Conservation (phyloP, 2,113 vertebrate genomes). For the Empidonax alnorum region DNA sequence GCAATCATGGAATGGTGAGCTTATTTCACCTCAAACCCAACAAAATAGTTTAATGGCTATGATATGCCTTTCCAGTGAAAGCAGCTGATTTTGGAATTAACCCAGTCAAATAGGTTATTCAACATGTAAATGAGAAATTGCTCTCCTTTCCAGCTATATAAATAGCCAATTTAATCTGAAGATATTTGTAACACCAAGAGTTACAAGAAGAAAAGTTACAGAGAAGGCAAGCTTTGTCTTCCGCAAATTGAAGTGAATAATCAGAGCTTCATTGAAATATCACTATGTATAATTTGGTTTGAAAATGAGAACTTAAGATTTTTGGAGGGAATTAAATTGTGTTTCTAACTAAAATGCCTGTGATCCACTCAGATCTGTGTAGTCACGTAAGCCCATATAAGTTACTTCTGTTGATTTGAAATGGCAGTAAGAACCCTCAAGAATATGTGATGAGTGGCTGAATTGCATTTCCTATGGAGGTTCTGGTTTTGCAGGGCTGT, state of each 20-base stretch:
- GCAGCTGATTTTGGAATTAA: neutral
- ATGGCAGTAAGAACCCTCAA: neutral
- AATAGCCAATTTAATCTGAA: conserved; percentile 10
- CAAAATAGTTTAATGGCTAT: neutral
- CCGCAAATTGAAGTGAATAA: conserved; percentile 15
- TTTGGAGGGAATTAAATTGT: neutral
- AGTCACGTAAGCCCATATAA: neutral
- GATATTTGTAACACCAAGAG: neutral
- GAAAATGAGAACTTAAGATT: neutral
- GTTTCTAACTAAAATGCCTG: neutral
- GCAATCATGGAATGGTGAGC: neutral
- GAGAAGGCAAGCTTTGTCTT: neutral
- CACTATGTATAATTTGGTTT: neutral
- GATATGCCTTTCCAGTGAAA: neutral
- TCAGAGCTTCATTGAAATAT: neutral
- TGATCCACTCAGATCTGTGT: neutral
- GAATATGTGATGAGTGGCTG: neutral
- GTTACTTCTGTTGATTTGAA: neutral
- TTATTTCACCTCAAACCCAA: neutral
- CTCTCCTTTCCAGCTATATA: neutral
- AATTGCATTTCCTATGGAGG: neutral
- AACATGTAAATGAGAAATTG: neutral
- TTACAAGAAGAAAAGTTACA: neutral
- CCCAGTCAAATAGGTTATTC: neutral
- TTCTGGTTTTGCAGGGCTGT: neutral